Evolutionary conservation across 1,140 invertebrate genomes (phyloP).

Genomic region (Drosophila setifemur): DNA sequence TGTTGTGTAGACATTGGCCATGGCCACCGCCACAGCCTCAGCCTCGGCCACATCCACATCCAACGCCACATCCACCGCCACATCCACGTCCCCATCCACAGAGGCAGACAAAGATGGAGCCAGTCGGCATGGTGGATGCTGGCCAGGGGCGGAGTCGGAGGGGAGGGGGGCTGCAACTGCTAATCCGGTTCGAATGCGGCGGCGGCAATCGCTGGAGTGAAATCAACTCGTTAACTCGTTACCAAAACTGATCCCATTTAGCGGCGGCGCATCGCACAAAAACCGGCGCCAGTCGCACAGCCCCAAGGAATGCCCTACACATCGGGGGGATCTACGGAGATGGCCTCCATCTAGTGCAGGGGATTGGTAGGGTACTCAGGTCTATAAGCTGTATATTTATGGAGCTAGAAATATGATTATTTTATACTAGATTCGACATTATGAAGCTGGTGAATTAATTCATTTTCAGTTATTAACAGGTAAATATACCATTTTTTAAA

Average conservation of each 20-base stretch:
- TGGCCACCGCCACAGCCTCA: conserved; percentile 76
- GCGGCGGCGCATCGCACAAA: conserved; percentile 69
- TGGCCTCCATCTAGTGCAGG: background rate
- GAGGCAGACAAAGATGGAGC: conserved; percentile 19
- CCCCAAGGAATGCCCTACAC: conserved; percentile 48
- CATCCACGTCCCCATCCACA: too few relatives aligned
- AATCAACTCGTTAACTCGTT: conserved; percentile 82
- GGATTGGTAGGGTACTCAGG: background rate
- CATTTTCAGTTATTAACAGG: too few relatives aligned
- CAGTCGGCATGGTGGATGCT: conserved; percentile 6
- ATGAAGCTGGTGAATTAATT: too few relatives aligned
- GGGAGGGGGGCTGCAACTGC: conserved; percentile 45
- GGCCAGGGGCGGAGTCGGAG: background rate
- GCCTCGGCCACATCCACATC: too few relatives aligned
- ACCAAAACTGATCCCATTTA: conserved; percentile 81
- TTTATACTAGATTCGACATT: too few relatives aligned
- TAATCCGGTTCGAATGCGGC: conserved; percentile 69
- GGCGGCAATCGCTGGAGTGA: conserved; percentile 78
- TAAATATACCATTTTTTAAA: too few relatives aligned
- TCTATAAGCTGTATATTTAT: too few relatives aligned
- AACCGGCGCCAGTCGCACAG: conserved; percentile 50
- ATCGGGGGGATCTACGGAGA: too few relatives aligned
- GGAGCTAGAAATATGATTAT: too few relatives aligned
- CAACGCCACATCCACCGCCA: too few relatives aligned
- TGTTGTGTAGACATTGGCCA: conserved; percentile 80